phyloP scores from a whole-genome alignment of 2,888 invertebrate genomes.

The Spilosoma lubricipeda region DNA sequence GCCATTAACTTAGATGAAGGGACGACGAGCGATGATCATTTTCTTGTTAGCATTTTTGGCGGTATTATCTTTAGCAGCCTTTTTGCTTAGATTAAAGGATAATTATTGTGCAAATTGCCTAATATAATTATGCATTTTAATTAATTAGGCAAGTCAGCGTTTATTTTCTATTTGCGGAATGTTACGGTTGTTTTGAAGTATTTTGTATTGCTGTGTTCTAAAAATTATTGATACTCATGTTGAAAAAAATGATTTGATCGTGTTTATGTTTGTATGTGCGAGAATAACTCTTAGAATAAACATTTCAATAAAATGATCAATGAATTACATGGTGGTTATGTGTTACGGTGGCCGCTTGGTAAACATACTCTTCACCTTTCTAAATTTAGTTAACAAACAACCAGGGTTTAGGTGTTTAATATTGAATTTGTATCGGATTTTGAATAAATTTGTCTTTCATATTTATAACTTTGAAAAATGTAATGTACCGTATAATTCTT shows the following conservation, averaged over 20 bases:
- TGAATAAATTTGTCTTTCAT: neutral
- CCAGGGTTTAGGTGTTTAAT: neutral
- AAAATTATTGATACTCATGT: neutral
- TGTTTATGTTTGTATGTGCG: neutral
- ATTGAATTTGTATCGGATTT: neutral
- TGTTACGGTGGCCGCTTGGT: neutral
- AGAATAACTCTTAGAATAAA: neutral
- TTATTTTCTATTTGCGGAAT: neutral
- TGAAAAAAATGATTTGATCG: neutral
- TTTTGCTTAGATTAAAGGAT: slow-evolving; percentile 8
- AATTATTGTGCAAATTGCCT: slow-evolving; percentile 6
- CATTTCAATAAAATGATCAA: neutral
- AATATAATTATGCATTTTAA: slow-evolving; percentile 14
- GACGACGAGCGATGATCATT: neutral
- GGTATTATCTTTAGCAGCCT: slow-evolving; percentile 4
- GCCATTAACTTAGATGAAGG: slow-evolving; percentile 22
- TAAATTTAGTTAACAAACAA: neutral
- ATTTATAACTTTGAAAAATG: neutral
- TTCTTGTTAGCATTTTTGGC: slow-evolving; percentile 13
- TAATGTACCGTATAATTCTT: neutral
- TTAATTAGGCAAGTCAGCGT: slow-evolving; percentile 2
- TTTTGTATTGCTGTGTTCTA: neutral
- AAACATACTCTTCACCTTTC: neutral
- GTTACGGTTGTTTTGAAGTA: neutral
- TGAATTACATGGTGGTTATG: neutral